These are phyloP conservation scores for Scaptomyza flava DNA, from an alignment of 2,888 invertebrate genomes.

Conservation along the genomic window DNA sequence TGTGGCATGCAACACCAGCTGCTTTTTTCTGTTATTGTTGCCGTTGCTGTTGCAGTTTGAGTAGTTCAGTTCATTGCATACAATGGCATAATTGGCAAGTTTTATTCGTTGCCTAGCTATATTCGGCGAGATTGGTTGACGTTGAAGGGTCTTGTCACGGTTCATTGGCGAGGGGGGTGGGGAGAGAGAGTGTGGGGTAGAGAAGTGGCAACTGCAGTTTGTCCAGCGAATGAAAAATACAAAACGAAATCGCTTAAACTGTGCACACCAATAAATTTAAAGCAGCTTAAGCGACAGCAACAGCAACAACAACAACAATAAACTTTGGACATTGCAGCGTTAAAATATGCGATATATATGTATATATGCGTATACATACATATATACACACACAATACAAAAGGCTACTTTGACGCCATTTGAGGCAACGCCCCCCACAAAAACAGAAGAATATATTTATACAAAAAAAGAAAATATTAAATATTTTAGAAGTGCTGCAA, in stretches of 20 bases:
- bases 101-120: conserved; percentile 59
- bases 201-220: conserved; percentile 32
- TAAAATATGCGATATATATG: neutral
- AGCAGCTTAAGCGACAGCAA: conserved; percentile 72
- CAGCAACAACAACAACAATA: conserved; percentile 31
- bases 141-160: neutral
- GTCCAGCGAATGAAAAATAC: conserved; percentile 49
- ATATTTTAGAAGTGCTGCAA: conserved; percentile 63
- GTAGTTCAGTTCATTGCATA: conserved; percentile 75
- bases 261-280: conserved; percentile 78
- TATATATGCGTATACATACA: neutral
- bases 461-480: conserved; percentile 8
- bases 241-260: conserved; percentile 73
- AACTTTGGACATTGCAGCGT: conserved; percentile 16
- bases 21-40: conserved; percentile 9
- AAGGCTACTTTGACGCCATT: conserved; percentile 26
- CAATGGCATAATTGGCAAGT: conserved; percentile 77
- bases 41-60: conserved; percentile 32
- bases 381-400: neutral
- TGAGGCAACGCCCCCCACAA: conserved; percentile 17
- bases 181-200: neutral
- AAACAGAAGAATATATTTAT: conserved; percentile 10
- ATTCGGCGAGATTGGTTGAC: neutral
- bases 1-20: conserved; percentile 34
- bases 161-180: neutral